Percentiles rank a stretch among this genome's conserved stretches.
phyloP scores from a whole-genome alignment of 2,113 vertebrate species.

The Acrocephalus arundinaceus region DNA sequence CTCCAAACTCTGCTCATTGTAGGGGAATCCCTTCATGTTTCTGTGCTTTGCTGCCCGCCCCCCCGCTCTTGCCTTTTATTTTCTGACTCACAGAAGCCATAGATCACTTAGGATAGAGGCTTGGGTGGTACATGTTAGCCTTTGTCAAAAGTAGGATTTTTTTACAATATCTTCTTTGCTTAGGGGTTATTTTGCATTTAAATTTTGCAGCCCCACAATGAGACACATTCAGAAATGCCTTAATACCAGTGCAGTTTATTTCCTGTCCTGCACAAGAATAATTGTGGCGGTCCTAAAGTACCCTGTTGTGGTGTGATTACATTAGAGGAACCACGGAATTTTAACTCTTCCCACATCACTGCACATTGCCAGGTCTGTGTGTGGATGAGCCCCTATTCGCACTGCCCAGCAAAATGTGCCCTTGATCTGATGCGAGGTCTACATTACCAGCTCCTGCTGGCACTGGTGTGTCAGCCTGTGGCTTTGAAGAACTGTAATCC shows the following conservation, averaged over 20 bases:
- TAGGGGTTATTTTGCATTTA: neutral
- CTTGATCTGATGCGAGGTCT: conserved; percentile 16
- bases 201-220: neutral
- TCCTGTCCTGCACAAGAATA: neutral
- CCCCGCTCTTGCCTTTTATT: neutral
- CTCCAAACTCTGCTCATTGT: neutral
- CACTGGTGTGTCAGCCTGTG: neutral
- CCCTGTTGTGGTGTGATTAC: neutral
- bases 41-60: neutral
- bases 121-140: neutral
- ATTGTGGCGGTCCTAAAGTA: neutral
- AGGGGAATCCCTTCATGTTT: neutral
- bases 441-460: neutral
- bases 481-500: conserved; percentile 30
- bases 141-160: neutral
- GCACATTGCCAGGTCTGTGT: neutral
- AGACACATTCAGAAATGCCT: neutral
- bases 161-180: neutral
- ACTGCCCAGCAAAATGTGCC: neutral
- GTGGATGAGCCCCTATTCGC: neutral
- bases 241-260: neutral
- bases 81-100: neutral
- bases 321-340: neutral
- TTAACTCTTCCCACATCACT: conserved; percentile 1
- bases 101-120: neutral